Evolutionary conservation across 2,113 vertebrate genomes (phyloP).

Genomic region (Sterrhoptilus dennistouni): DNA sequence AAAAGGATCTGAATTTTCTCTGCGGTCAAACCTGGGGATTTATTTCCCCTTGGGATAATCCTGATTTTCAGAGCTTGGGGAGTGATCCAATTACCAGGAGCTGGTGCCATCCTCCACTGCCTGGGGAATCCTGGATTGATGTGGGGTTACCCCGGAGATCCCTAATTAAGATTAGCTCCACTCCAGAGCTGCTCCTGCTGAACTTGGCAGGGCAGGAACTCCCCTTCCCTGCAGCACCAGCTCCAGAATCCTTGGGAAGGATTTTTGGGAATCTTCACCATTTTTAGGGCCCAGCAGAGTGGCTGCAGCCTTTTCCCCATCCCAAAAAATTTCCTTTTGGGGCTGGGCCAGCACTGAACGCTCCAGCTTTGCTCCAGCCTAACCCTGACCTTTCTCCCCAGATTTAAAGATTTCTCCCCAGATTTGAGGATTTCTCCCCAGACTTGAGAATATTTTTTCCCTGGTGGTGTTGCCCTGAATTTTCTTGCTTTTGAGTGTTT

Average conservation of each 20-base stretch:
- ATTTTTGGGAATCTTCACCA: background rate
- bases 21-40: background rate
- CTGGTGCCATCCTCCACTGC: background rate
- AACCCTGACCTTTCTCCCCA: background rate
- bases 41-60: background rate
- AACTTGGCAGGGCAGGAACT: rapidly evolving
- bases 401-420: background rate
- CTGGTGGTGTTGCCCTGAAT: no score
- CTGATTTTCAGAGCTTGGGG: background rate
- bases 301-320: rapidly evolving
- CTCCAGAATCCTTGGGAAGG: background rate
- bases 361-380: background rate
- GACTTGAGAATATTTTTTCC: background rate
- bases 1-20: background rate
- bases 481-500: no score
- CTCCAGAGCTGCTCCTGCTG: background rate
- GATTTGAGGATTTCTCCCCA: background rate
- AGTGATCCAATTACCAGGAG: rapidly evolving
- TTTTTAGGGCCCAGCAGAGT: background rate
- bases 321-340: rapidly evolving
- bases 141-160: background rate
- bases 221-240: background rate
- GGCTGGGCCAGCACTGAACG: rapidly evolving
- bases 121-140: background rate
- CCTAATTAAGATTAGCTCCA: background rate